Conservation (phyloP, 2,113 vertebrate genomes). For the Cebus imitator region DNA sequence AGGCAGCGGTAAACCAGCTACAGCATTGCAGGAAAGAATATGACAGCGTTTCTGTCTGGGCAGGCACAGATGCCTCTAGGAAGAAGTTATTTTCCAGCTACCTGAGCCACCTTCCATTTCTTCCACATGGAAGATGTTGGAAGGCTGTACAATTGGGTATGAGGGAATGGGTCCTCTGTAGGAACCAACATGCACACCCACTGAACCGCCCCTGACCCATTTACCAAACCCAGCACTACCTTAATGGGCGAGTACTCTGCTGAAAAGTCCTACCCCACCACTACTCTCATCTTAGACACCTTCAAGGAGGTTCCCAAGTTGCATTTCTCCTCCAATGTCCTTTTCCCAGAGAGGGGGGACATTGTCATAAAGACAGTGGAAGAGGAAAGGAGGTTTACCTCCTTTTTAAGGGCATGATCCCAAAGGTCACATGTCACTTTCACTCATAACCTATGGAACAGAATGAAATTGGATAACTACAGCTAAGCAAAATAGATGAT, state of each 20-base stretch:
- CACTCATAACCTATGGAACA: not conserved
- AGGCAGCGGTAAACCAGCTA: not conserved
- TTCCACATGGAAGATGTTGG: not conserved
- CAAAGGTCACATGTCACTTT: not conserved
- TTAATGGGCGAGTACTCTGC: not conserved
- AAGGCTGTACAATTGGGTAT: not conserved
- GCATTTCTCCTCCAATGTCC: accelerated
- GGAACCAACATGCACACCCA: not conserved
- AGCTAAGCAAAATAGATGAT: not conserved
- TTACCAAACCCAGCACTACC: not conserved
- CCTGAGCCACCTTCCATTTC: not conserved
- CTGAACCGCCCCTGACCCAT: not conserved
- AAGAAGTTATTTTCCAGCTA: not conserved
- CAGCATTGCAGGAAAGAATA: not conserved
- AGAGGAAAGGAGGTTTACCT: not conserved
- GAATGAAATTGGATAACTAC: not conserved
- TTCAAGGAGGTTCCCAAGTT: accelerated
- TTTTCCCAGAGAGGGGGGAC: not conserved
- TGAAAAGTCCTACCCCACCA: not conserved
- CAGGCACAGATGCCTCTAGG: not conserved
- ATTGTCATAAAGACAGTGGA: not conserved
- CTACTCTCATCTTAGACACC: not conserved
- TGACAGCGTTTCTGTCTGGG: not conserved
- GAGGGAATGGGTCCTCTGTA: not conserved
- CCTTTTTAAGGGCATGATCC: not conserved